Evolutionary conservation across 2,797 vertebrate species (phyloP).

Genomic region (Gadopsis bispinosus): DNA sequence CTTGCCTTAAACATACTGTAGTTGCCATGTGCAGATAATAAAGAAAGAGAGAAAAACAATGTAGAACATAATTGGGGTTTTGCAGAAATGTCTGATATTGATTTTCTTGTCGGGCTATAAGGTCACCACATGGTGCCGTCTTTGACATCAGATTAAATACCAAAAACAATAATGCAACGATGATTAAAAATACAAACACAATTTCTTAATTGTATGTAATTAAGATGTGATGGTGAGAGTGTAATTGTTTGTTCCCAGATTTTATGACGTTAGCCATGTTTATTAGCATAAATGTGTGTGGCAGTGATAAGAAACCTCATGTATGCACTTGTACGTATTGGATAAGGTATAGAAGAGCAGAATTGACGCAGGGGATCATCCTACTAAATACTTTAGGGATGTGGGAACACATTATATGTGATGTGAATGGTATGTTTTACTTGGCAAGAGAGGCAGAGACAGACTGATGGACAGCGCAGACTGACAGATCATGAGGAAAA

Average conservation of each 20-base stretch:
- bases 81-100: neutral
- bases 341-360: constrained; percentile 14
- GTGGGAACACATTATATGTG: constrained; percentile 11
- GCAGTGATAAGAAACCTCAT: neutral
- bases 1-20: neutral
- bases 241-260: neutral
- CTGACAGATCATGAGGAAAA: constrained; percentile 14
- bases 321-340: constrained; percentile 8
- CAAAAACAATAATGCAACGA: neutral
- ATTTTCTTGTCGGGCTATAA: neutral
- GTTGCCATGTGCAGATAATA: neutral
- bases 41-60: neutral
- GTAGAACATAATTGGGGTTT: neutral
- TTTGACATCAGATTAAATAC: neutral
- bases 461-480: neutral
- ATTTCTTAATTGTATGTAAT: neutral
- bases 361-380: constrained; percentile 33
- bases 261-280: constrained; percentile 10
- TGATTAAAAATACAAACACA: neutral
- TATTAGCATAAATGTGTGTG: neutral
- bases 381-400: constrained; percentile 49
- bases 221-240: neutral
- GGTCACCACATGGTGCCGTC: neutral
- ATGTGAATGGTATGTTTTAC: constrained; percentile 4
- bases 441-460: neutral